These are phyloP conservation scores for Drosophila kambysellisi DNA, from an alignment of 2,888 invertebrate genomes.

Conservation along the genomic window DNA sequence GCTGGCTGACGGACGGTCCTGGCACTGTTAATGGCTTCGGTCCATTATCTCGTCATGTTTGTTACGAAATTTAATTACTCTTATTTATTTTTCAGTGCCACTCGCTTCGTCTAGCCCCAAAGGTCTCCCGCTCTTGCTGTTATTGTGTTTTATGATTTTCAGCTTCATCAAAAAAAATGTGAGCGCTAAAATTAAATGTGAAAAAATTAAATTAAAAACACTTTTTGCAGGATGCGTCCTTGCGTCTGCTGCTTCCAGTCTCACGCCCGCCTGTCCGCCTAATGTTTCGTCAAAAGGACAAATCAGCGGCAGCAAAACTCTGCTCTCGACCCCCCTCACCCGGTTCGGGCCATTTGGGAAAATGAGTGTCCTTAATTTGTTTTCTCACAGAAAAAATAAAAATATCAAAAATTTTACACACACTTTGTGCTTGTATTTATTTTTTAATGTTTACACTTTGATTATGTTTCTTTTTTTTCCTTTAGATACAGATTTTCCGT, in stretches of 20 bases:
- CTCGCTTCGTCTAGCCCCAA: conserved; percentile 15
- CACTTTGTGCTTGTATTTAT: conserved; percentile 57
- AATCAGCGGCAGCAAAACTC: conserved; percentile 40
- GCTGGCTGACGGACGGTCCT: conserved; percentile 55
- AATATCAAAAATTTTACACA: conserved; percentile 9
- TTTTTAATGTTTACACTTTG: conserved; percentile 50
- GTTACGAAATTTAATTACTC: conserved; percentile 85
- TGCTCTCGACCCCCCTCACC: conserved; percentile 44
- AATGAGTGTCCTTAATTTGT: conserved; percentile 47
- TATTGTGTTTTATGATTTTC: conserved; percentile 71
- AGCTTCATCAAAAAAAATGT: conserved; percentile 68
- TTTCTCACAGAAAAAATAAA: conserved; percentile 15
- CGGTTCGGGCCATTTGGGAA: neutral
- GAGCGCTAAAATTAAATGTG: conserved; percentile 71
- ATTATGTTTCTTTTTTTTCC: neutral
- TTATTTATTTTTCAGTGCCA: conserved; percentile 81
- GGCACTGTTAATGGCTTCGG: conserved; percentile 82
- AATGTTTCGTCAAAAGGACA: conserved; percentile 72
- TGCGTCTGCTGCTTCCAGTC: conserved; percentile 24
- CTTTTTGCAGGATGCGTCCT: conserved; percentile 64
- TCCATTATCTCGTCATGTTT: conserved; percentile 85
- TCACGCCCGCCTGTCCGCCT: conserved; percentile 60
- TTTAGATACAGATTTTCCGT: neutral
- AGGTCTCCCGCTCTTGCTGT: conserved; percentile 4
- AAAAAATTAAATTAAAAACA: conserved; percentile 77